phyloP scores from a whole-genome alignment of 2,888 invertebrate species.

The Pyralis farinalis region DNA sequence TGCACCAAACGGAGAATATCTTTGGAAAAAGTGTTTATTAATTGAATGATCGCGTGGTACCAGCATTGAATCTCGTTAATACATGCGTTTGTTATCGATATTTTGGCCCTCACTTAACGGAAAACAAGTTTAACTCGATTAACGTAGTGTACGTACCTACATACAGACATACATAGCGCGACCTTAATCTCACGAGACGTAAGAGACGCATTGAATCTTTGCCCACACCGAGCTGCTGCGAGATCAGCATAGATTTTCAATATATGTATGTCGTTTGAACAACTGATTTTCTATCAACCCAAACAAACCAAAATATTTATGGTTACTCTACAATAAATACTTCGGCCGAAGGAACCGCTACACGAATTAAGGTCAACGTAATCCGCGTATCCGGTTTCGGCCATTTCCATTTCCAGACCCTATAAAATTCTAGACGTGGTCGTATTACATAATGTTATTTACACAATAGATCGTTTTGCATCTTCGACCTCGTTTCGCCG shows the following conservation, averaged over 20 bases:
- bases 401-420: conserved; percentile 1
- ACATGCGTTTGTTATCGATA: too few species aligned
- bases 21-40: too few species aligned
- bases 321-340: neutral
- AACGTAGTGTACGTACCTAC: conserved; percentile 20
- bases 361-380: neutral
- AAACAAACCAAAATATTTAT: neutral
- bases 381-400: neutral
- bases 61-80: too few species aligned
- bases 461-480: conserved; percentile 27
- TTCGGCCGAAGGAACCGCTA: neutral
- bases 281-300: neutral
- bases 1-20: too few species aligned
- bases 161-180: conserved; percentile 8
- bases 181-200: conserved; percentile 11
- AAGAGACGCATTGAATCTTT: conserved; percentile 5
- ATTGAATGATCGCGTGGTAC: too few species aligned
- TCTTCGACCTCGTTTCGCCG: conserved; percentile 34
- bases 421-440: conserved; percentile 1
- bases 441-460: conserved; percentile 26
- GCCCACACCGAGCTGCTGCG: too few species aligned
- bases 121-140: conserved; percentile 46
- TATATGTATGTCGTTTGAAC: neutral
- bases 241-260: too few species aligned
- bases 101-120: conserved; percentile 41